These are phyloP conservation scores for Eilema depressum DNA, from an alignment of 2,888 invertebrate species.

Conservation along the genomic window DNA sequence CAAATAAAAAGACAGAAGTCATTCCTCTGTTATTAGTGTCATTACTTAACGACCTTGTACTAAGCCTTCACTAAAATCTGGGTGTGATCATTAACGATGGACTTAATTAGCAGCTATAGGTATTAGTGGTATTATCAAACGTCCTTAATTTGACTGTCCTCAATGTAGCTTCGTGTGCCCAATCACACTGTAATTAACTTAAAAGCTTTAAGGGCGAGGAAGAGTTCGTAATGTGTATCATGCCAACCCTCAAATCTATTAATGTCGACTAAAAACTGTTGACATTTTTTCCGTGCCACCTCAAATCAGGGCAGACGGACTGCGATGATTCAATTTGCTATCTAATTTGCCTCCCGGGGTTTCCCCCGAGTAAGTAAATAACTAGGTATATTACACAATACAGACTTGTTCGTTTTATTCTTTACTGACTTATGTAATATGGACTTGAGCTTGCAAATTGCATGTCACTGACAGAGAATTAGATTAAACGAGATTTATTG, in stretches of 20 bases:
- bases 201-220: slow-evolving; percentile 11
- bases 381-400: slow-evolving; percentile 29
- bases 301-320: slow-evolving; percentile 23
- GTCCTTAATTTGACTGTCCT: slow-evolving; percentile 9
- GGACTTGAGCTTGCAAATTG: slow-evolving; percentile 14
- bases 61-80: background rate
- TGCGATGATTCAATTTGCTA: slow-evolving; percentile 45
- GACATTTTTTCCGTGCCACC: slow-evolving; percentile 35
- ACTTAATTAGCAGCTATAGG: background rate
- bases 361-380: slow-evolving; percentile 23
- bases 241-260: slow-evolving; percentile 21
- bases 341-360: slow-evolving; percentile 37
- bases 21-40: no score
- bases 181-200: slow-evolving; percentile 30
- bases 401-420: slow-evolving; percentile 18
- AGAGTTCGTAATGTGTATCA: slow-evolving; percentile 1
- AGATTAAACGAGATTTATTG: background rate
- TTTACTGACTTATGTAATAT: slow-evolving; percentile 5
- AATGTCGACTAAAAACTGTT: slow-evolving; percentile 19
- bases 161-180: background rate
- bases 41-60: background rate
- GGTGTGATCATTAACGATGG: background rate
- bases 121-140: background rate
- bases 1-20: no score
- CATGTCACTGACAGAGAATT: background rate